A percentile compares a stretch with the other conserved stretches of the same genome.
Evolutionary conservation across 2,888 invertebrate genomes (phyloP).

Genomic region (Ceratothoa steindachneri): DNA sequence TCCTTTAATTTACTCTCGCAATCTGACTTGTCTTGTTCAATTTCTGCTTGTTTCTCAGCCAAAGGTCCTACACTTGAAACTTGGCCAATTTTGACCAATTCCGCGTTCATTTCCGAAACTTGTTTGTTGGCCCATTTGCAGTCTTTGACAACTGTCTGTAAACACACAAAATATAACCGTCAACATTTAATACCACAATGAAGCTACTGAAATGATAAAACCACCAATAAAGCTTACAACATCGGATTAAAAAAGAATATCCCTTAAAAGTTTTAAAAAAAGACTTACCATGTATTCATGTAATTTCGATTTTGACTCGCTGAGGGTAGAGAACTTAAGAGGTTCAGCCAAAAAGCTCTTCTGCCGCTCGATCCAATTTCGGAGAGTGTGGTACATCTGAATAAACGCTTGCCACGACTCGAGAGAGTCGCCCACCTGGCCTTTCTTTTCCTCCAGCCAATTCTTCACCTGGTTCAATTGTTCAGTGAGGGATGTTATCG

Average conservation of each 20-base stretch:
- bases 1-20: constrained; percentile 79
- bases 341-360: constrained; percentile 73
- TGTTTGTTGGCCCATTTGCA: constrained; percentile 82
- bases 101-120: constrained; percentile 85
- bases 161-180: too few species aligned
- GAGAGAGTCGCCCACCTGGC: constrained; percentile 71
- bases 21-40: constrained; percentile 78
- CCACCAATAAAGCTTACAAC: not conserved
- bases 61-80: constrained; percentile 80
- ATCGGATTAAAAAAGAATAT: not conserved
- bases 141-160: constrained; percentile 76
- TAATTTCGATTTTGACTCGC: constrained; percentile 76
- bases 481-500: constrained; percentile 70
- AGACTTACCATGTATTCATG: constrained; percentile 75
- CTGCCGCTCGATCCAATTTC: constrained; percentile 78
- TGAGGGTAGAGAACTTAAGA: constrained; percentile 70
- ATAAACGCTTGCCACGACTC: constrained; percentile 85
- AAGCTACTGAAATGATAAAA: not conserved
- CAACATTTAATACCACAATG: not conserved
- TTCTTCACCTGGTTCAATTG: constrained; percentile 63
- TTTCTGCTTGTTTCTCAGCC: constrained; percentile 76
- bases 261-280: not conserved
- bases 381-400: constrained; percentile 72
- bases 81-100: constrained; percentile 76
- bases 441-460: constrained; percentile 44